Evolutionary conservation across 2,888 invertebrate species (phyloP), one percentile per base, ranked within the genome.

Genomic region (Leptopilina syphax): DNA sequence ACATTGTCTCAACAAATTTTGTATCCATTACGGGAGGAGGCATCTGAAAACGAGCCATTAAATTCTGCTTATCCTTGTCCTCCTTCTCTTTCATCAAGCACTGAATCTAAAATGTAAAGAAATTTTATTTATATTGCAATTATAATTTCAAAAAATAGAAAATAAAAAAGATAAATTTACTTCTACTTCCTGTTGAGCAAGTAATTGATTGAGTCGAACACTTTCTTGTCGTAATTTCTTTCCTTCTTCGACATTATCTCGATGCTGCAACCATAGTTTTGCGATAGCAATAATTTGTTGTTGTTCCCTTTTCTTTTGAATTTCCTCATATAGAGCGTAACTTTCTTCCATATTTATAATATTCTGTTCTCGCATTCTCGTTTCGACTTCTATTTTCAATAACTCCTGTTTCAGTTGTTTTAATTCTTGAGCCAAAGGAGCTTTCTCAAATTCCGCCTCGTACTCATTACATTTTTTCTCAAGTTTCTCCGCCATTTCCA

Each of bases 361-460:
- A 34, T 54, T 73, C 34, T 4, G n/a, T 34, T 41, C 12, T 3
- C 34, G 7, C 0, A 73, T 34, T 6, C 9, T 27, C 8, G 57
- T 1, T 8, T 73, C 27, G 3, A 73, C n/a, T 73, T 73, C 57
- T 41, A 73, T 13, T 57, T 41, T 73, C 3, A n/a, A 7, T 5
- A 73, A 13, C n/a, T 73, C 57, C 18, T 73, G n/a, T 34, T 27
- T 73, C 0, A 57, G 34, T 1, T 3, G 1, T 73, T 73, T 73
- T 73, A 54, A 57, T 3, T 73, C 34, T 57, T 57, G 13, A 18
- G 73, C 73, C 3, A 73, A 34, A 5, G 73, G 73, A 4, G 12
- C 13, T n/a, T n/a, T 27, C 13, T 73, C 73, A n/a, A 73, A 73
- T 73, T 73, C 34, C n/a, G 27, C 73, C 57, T 73, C 73, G 34